Conservation (phyloP, 2,888 invertebrate genomes). For the Lochmaea capreae region DNA sequence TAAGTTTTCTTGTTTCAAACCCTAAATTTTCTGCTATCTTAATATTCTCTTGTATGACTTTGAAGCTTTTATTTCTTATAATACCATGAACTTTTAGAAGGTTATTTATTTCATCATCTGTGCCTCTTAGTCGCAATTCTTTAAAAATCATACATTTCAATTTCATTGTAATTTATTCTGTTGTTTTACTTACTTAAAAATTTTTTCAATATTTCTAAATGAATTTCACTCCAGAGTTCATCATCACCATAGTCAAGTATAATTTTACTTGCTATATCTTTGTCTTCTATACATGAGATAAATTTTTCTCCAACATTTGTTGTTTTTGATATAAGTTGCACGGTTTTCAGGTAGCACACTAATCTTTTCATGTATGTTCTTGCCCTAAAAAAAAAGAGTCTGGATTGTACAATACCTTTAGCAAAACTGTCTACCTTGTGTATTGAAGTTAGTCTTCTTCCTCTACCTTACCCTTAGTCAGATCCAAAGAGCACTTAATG, state of each 20-base stretch:
- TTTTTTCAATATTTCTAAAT: conserved; percentile 52
- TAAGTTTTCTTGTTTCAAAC: conserved; percentile 68
- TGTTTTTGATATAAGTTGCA: conserved; percentile 61
- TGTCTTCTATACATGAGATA: conserved; percentile 53
- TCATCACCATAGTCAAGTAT: conserved; percentile 30
- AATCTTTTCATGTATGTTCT: conserved; percentile 40
- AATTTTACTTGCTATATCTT: conserved; percentile 34
- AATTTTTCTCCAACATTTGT: conserved; percentile 63
- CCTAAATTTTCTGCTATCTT: conserved; percentile 70
- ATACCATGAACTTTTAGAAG: conserved; percentile 61
- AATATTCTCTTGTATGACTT: conserved; percentile 69
- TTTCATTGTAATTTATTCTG: not conserved
- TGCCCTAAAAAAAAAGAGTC: conserved; percentile 56
- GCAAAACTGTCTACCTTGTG: no score
- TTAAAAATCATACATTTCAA: conserved; percentile 44
- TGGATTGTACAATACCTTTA: no score
- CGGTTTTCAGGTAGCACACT: conserved; percentile 60
- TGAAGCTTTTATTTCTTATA: conserved; percentile 66
- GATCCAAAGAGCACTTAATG: no score
- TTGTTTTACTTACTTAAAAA: conserved; percentile 57
- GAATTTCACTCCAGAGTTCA: conserved; percentile 57
- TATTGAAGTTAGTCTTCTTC: no score
- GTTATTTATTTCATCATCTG: conserved; percentile 58
- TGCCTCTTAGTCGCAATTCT: conserved; percentile 63
- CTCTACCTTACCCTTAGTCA: no score